phyloP scores from a whole-genome alignment of 2,113 vertebrate species.

The Conger conger region DNA sequence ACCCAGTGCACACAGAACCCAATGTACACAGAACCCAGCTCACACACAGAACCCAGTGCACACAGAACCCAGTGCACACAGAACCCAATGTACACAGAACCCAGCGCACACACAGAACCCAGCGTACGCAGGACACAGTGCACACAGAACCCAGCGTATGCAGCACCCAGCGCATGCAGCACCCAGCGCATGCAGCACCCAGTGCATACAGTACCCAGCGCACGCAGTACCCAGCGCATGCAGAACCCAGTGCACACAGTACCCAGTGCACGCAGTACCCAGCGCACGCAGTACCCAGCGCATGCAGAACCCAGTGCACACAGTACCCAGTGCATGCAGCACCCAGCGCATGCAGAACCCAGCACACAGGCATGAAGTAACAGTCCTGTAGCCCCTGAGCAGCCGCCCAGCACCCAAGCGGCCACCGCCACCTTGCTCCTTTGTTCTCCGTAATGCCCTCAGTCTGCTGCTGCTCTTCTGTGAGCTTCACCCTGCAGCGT shows the following conservation, averaged over 20 bases:
- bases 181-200: neutral
- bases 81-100: too few relatives aligned
- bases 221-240: neutral
- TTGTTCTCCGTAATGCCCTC: neutral
- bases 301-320: neutral
- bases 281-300: too few relatives aligned
- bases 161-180: neutral
- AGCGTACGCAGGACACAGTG: too few relatives aligned
- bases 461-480: neutral
- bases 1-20: too few relatives aligned
- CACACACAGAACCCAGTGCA: too few relatives aligned
- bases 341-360: neutral
- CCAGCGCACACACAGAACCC: too few relatives aligned
- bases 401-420: neutral
- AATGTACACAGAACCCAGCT: too few relatives aligned
- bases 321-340: neutral
- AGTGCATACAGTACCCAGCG: too few relatives aligned
- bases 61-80: too few relatives aligned
- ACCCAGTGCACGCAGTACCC: neutral
- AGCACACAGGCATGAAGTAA: neutral
- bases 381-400: too few relatives aligned
- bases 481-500: slow-evolving; percentile 21
- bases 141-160: neutral
- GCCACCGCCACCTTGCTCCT: neutral
- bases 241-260: neutral